Conservation (phyloP, 2,113 vertebrate genomes). For the Eonycteris spelaea region DNA sequence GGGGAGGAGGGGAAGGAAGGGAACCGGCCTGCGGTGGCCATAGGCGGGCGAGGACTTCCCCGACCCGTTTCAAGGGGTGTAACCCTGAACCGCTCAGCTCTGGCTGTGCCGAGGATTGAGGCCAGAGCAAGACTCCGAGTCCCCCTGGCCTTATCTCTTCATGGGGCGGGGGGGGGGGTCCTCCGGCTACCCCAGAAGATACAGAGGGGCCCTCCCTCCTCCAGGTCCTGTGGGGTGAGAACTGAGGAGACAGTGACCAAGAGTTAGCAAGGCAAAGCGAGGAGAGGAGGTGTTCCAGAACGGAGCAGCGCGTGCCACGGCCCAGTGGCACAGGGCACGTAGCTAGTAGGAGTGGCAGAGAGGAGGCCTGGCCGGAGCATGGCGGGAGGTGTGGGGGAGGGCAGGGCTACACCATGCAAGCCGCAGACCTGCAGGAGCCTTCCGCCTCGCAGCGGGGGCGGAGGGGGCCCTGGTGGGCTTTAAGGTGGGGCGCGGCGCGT, state of each 20-base stretch:
- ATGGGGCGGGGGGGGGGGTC: fast-evolving
- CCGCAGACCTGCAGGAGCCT: neutral
- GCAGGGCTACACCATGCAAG: fast-evolving
- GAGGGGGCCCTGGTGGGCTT: neutral
- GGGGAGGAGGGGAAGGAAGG: neutral
- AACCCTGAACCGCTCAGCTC: neutral
- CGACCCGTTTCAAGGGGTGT: fast-evolving
- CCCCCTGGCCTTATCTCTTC: neutral
- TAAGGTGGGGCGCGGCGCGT: neutral
- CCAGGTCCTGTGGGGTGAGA: neutral
- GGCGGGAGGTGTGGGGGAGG: too few species aligned
- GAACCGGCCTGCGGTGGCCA: fast-evolving
- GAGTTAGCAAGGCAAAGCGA: neutral
- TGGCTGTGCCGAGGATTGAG: neutral
- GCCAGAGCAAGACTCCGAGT: too few species aligned
- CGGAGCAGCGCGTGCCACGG: neutral
- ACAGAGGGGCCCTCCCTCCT: neutral
- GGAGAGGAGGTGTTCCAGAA: neutral
- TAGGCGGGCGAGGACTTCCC: neutral
- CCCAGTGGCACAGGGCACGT: neutral
- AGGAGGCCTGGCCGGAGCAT: neutral
- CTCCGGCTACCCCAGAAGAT: neutral
- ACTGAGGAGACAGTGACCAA: neutral
- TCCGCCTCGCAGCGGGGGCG: too few species aligned
- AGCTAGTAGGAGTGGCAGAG: neutral